Conservation (phyloP, 2,888 invertebrate species). For the Margaritifera margaritifera region DNA sequence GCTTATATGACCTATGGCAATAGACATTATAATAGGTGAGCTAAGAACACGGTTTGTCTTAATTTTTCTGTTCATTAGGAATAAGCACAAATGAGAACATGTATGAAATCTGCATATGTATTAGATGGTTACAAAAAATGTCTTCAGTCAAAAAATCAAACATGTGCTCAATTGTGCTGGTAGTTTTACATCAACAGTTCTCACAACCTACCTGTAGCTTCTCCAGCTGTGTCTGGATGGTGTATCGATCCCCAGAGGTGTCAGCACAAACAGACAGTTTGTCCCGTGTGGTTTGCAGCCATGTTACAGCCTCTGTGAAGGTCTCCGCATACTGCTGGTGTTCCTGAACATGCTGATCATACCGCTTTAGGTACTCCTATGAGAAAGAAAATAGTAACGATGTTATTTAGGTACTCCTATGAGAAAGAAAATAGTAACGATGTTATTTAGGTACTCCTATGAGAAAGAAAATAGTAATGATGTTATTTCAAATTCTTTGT, state of each 20-base stretch:
- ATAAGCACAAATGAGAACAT: no score
- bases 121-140: no score
- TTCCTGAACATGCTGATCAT: conserved; percentile 86
- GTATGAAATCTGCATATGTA: no score
- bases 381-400: conserved; percentile 1
- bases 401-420: conserved; percentile 64
- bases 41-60: no score
- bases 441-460: conserved; percentile 63
- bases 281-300: conserved; percentile 87
- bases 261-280: conserved; percentile 91
- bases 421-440: conserved; percentile 3
- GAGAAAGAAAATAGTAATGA: conserved; percentile 3
- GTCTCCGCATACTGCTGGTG: conserved; percentile 88
- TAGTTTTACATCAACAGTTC: background rate
- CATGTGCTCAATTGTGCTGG: background rate
- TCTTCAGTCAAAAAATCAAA: background rate
- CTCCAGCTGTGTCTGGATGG: conserved; percentile 65
- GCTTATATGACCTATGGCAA: no score
- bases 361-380: conserved; percentile 67
- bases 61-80: no score
- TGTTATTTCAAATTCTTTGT: conserved; percentile 1
- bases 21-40: no score
- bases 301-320: conserved; percentile 83
- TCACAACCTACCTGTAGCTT: conserved; percentile 60
- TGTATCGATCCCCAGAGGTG: conserved; percentile 76